Conservation (phyloP, 2,888 invertebrate species). For the Odontocolon sp. region DNA sequence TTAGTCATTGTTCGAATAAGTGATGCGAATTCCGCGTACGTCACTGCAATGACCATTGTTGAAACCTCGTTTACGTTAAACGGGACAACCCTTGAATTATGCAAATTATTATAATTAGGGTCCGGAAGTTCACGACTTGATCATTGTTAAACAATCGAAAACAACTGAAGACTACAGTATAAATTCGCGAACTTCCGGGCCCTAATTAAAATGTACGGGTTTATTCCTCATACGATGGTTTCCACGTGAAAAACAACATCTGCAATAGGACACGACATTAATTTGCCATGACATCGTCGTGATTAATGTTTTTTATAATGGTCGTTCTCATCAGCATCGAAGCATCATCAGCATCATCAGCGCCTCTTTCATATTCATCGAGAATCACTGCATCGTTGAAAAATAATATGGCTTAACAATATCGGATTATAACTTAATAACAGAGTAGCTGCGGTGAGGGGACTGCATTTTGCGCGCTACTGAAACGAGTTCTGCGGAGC, state of each 20-base stretch:
- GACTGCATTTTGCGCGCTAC: conserved; percentile 37
- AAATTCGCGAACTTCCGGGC: no score
- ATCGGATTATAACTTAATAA: neutral
- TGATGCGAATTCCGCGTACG: no score
- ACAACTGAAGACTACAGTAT: no score
- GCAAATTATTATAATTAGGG: no score
- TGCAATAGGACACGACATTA: conserved; percentile 1
- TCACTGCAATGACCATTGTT: no score
- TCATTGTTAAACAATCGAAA: no score
- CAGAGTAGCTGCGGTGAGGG: conserved; percentile 3
- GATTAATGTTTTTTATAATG: neutral
- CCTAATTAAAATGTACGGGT: neutral
- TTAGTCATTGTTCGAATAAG: no score
- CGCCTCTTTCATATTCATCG: neutral
- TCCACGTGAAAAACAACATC: neutral
- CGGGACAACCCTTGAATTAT: no score
- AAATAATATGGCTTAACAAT: neutral
- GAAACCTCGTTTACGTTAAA: no score
- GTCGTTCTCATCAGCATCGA: conserved; percentile 11
- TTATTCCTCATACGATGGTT: neutral
- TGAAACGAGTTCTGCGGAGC: conserved; percentile 50
- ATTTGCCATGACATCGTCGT: neutral
- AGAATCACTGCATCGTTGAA: neutral
- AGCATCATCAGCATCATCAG: conserved; percentile 10
- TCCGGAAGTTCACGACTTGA: no score